phyloP scores from a whole-genome alignment of 2,797 vertebrate species.

The Acipenser transmontanus region DNA sequence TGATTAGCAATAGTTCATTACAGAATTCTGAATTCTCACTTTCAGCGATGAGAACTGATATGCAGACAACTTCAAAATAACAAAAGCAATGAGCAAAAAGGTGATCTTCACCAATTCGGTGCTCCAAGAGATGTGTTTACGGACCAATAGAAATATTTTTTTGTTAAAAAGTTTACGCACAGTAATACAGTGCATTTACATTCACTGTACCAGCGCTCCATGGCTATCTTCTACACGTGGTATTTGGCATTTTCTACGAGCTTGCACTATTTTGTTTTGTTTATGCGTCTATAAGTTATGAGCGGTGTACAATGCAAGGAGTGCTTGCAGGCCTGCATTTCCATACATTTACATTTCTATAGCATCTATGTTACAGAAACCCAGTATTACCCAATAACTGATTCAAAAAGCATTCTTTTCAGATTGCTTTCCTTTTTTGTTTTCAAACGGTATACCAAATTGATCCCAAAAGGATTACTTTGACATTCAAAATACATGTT shows the following conservation, averaged over 20 bases:
- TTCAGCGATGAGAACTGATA: constrained; percentile 13
- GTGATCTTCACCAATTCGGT: too few relatives aligned
- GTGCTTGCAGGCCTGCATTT: neutral
- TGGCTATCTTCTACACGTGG: constrained; percentile 12
- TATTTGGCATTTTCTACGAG: constrained; percentile 38
- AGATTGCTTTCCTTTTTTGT: too few relatives aligned
- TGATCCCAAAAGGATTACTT: too few relatives aligned
- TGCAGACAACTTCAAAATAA: neutral
- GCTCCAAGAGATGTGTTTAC: neutral
- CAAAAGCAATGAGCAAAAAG: neutral
- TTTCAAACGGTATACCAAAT: too few relatives aligned
- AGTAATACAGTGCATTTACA: constrained; percentile 14
- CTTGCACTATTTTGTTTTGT: neutral
- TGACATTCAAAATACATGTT: too few relatives aligned
- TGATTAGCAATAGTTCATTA: constrained; percentile 11
- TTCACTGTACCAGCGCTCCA: neutral
- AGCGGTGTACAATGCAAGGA: constrained; percentile 5
- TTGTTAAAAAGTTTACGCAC: constrained; percentile 5
- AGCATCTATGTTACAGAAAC: too few relatives aligned
- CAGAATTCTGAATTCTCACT: constrained; percentile 15
- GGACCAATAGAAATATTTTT: constrained; percentile 8
- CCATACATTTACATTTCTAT: too few relatives aligned
- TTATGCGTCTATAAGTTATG: constrained; percentile 3
- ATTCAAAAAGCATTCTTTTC: too few relatives aligned
- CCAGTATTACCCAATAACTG: too few relatives aligned